Conservation (phyloP, 1,140 invertebrate species). For the Lasioglossum albipes region DNA sequence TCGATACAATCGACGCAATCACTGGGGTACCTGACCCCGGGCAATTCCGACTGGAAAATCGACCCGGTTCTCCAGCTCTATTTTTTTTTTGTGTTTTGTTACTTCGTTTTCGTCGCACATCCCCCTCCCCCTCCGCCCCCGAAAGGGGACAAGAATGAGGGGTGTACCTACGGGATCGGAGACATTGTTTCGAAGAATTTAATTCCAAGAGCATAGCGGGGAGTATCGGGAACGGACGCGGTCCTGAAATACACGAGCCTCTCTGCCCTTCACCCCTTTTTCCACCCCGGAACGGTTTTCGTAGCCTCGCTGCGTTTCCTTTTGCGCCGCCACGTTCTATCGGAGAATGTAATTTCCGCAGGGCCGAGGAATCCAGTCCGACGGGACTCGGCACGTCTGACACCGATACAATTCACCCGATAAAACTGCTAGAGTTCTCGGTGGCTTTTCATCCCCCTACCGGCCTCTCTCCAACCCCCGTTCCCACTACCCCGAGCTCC, state of each 20-base stretch:
- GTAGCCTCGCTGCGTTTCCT: slow-evolving; percentile 29
- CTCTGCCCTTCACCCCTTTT: slow-evolving; percentile 26
- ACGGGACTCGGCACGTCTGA: slow-evolving; percentile 67
- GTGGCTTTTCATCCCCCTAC: slow-evolving; percentile 33
- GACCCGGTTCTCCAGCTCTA: slow-evolving; percentile 3
- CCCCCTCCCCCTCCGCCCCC: too few species aligned
- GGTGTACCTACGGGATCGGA: neutral
- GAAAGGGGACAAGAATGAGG: too few species aligned
- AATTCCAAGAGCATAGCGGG: slow-evolving; percentile 59
- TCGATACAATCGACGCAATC: slow-evolving; percentile 20
- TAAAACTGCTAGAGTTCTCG: slow-evolving; percentile 57
- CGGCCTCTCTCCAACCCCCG: neutral
- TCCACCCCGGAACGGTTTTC: slow-evolving; percentile 29
- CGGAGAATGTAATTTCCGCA: slow-evolving; percentile 73
- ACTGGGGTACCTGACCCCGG: neutral
- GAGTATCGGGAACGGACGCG: slow-evolving; percentile 18
- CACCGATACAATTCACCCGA: slow-evolving; percentile 71
- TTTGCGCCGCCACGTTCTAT: slow-evolving; percentile 55
- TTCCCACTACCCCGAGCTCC: neutral
- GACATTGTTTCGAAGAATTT: slow-evolving; percentile 71
- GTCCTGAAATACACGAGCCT: too few species aligned
- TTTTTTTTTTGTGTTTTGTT: neutral
- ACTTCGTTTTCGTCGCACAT: neutral
- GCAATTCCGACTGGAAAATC: slow-evolving; percentile 2
- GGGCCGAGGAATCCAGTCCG: slow-evolving; percentile 65